A percentile compares a stretch with the other conserved stretches of the same genome.
Evolutionary conservation across 2,113 vertebrate species (phyloP).

Genomic region (Mirounga angustirostris): DNA sequence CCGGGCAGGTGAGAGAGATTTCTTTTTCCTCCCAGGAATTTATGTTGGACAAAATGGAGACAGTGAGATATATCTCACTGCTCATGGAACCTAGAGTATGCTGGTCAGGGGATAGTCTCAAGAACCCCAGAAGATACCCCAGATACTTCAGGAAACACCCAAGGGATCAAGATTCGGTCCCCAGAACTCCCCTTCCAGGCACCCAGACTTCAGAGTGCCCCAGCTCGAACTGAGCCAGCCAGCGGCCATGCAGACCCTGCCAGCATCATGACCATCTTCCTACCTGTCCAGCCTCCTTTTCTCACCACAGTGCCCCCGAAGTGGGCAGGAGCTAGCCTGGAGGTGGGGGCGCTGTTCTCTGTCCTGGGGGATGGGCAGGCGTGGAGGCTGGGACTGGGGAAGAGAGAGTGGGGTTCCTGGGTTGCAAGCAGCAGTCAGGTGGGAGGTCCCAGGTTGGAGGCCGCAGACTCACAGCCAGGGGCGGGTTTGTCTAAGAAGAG

Average conservation of each 20-base stretch:
- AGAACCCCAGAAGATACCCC: neutral
- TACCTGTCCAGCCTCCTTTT: neutral
- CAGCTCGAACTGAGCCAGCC: neutral
- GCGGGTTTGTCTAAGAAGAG: neutral
- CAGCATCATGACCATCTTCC: fast-evolving
- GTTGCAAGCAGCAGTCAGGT: neutral
- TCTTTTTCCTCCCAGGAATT: slow-evolving; percentile 85
- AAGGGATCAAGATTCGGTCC: fast-evolving
- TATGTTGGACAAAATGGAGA: slow-evolving; percentile 86
- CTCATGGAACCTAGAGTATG: neutral
- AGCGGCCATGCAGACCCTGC: fast-evolving
- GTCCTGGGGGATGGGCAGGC: neutral
- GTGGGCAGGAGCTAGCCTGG: no score
- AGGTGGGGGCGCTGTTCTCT: neutral
- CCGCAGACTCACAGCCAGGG: fast-evolving
- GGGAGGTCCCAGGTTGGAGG: neutral
- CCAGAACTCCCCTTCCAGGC: neutral
- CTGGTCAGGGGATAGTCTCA: neutral
- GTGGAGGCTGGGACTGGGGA: neutral
- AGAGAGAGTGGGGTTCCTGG: no score
- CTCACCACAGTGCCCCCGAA: fast-evolving
- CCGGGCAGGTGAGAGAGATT: neutral
- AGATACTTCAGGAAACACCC: neutral
- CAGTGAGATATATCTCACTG: slow-evolving; percentile 68
- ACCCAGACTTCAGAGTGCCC: neutral